Percentiles rank a stretch among this genome's conserved stretches.
Evolutionary conservation across 2,888 invertebrate species (phyloP).

Genomic region (Eutolmus rufibarbis): DNA sequence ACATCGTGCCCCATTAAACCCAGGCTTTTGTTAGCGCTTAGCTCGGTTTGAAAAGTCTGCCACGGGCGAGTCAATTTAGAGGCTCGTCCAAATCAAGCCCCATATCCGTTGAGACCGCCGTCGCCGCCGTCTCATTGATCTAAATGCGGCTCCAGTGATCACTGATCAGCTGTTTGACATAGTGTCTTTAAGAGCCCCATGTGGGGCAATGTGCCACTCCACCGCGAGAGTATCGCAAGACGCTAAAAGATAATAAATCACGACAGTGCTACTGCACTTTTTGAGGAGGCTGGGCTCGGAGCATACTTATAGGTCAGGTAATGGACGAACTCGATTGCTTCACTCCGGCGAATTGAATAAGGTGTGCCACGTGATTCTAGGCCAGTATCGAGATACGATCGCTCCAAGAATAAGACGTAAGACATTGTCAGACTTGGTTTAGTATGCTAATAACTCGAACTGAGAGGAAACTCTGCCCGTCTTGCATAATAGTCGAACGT

Average conservation of each 20-base stretch:
- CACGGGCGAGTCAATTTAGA: constrained; percentile 15
- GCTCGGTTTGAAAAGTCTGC: background rate
- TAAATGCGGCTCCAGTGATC: background rate
- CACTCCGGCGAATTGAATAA: background rate
- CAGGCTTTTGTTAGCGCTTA: background rate
- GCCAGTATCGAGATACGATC: background rate
- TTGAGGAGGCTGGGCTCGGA: background rate
- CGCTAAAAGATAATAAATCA: background rate
- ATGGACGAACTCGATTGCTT: background rate
- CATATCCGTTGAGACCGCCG: background rate
- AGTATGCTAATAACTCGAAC: background rate
- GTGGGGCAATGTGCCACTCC: background rate
- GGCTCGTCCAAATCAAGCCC: background rate
- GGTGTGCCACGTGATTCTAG: background rate
- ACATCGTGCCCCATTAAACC: background rate
- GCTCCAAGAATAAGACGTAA: background rate
- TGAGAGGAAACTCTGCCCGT: background rate
- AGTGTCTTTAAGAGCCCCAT: background rate
- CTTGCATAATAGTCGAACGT: background rate
- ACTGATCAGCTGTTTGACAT: background rate
- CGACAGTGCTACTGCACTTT: background rate
- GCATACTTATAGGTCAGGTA: background rate
- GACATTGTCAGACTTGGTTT: background rate
- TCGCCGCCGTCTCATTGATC: background rate
- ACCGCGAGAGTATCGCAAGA: background rate